A percentile compares a stretch with the other conserved stretches of the same genome.
Evolutionary conservation across 2,797 vertebrate genomes (phyloP).

Genomic region (Sebastiscus albofasciatus): DNA sequence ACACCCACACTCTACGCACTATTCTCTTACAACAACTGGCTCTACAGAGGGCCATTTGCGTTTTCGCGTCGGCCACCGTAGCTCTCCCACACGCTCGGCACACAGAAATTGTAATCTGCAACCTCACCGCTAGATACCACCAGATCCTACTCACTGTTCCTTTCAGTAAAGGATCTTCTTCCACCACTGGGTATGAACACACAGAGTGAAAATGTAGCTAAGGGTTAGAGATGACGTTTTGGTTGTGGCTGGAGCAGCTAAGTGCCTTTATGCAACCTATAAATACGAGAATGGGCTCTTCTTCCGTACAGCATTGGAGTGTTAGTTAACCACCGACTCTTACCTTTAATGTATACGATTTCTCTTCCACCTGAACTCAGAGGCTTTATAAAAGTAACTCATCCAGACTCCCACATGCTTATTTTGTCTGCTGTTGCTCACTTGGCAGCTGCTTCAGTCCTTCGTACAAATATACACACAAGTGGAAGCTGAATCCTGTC

Average conservation of each 20-base stretch:
- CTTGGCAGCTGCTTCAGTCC: conserved; percentile 43
- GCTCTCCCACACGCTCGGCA: neutral
- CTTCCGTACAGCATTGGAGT: neutral
- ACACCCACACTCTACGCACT: neutral
- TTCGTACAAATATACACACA: conserved; percentile 36
- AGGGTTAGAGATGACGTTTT: neutral
- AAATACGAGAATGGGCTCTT: neutral
- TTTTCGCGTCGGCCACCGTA: neutral
- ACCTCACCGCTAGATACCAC: neutral
- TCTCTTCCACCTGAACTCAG: conserved; percentile 32
- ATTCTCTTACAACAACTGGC: too few relatives aligned
- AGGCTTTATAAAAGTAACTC: conserved; percentile 30
- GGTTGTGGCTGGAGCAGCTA: neutral
- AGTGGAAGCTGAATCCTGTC: conserved; percentile 63
- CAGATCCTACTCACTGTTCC: too few relatives aligned
- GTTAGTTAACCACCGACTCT: neutral
- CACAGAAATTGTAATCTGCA: neutral
- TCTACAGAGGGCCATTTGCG: neutral
- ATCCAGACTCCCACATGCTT: conserved; percentile 34
- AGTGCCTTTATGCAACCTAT: conserved; percentile 29
- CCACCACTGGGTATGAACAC: neutral
- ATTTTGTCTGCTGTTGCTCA: conserved; percentile 34
- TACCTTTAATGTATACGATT: neutral
- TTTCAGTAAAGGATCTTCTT: too few relatives aligned
- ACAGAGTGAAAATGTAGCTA: neutral